A percentile compares a stretch with the other conserved stretches of the same genome.
These are phyloP conservation scores for Cepaea nemoralis DNA, from an alignment of 1,140 invertebrate species.

Conservation along the genomic window DNA sequence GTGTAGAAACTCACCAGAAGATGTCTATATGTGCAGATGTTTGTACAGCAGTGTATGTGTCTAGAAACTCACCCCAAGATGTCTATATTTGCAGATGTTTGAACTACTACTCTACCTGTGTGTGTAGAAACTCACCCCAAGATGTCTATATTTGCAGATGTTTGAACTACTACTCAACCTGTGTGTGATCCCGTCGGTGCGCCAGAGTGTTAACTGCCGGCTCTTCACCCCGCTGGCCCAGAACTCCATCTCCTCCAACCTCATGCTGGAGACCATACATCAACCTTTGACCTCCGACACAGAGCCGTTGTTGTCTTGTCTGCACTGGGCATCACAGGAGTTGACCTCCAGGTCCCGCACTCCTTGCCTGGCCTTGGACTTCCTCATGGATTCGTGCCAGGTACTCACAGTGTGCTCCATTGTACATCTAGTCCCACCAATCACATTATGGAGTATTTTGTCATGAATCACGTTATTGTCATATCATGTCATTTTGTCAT, in stretches of 20 bases:
- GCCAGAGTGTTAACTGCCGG: slow-evolving; percentile 3
- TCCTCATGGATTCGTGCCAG: slow-evolving; percentile 22
- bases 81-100: too few relatives aligned
- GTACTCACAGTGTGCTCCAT: too few relatives aligned
- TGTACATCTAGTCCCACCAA: too few relatives aligned
- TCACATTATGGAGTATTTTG: too few relatives aligned
- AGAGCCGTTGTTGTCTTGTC: slow-evolving; percentile 24
- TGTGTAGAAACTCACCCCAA: too few relatives aligned
- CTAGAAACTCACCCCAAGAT: too few relatives aligned
- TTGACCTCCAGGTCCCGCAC: background rate
- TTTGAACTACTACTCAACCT: slow-evolving; percentile 19
- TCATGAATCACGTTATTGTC: too few relatives aligned
- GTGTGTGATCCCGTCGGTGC: slow-evolving; percentile 9
- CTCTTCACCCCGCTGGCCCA: slow-evolving; percentile 15
- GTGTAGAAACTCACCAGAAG: too few relatives aligned
- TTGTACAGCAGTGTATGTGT: too few relatives aligned
- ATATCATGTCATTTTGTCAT: too few relatives aligned
- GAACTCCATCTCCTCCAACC: background rate
- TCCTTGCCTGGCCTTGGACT: slow-evolving; percentile 24
- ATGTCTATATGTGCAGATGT: too few relatives aligned
- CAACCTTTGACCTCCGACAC: slow-evolving; percentile 3
- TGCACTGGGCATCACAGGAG: slow-evolving; percentile 30
- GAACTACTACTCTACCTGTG: too few relatives aligned
- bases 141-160: slow-evolving; percentile 21
- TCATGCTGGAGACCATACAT: background rate